phyloP scores from a whole-genome alignment of 2,888 invertebrate genomes.

The Drosophila pseudotakahashii region DNA sequence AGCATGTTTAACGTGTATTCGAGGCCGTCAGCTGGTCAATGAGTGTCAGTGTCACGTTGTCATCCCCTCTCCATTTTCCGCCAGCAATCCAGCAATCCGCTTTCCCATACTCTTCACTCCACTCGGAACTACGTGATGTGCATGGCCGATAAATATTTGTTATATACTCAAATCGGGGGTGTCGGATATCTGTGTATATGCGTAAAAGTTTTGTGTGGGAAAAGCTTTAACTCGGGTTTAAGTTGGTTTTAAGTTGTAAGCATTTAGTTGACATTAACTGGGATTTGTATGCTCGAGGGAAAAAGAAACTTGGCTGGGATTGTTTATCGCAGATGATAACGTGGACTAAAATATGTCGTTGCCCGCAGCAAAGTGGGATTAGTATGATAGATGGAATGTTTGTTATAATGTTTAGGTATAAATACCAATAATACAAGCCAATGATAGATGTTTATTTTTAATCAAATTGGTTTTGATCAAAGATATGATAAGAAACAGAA shows the following conservation, averaged over 20 bases:
- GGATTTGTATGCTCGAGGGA: constrained; percentile 61
- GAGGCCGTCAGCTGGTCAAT: constrained; percentile 63
- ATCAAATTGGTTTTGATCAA: background rate
- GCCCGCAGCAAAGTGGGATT: constrained; percentile 22
- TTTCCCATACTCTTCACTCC: constrained; percentile 16
- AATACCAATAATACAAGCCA: background rate
- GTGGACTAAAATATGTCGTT: constrained; percentile 20
- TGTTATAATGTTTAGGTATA: background rate
- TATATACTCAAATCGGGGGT: constrained; percentile 18
- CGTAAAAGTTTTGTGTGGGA: constrained; percentile 32
- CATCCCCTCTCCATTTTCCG: constrained; percentile 10
- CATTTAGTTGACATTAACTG: constrained; percentile 74
- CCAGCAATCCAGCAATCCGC: background rate
- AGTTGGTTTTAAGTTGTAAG: constrained; percentile 80
- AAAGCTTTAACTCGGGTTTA: constrained; percentile 70
- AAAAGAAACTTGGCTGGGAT: constrained; percentile 28
- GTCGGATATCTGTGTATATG: constrained; percentile 33
- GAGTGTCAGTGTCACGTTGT: constrained; percentile 78
- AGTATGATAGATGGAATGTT: constrained; percentile 32
- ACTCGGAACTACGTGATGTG: constrained; percentile 58
- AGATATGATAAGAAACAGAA: background rate
- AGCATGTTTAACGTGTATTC: constrained; percentile 49
- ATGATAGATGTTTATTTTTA: background rate
- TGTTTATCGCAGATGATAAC: constrained; percentile 34
- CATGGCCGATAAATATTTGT: constrained; percentile 75